These are phyloP conservation scores for Indicator indicator DNA, from an alignment of 2,113 vertebrate species.

Conservation along the genomic window DNA sequence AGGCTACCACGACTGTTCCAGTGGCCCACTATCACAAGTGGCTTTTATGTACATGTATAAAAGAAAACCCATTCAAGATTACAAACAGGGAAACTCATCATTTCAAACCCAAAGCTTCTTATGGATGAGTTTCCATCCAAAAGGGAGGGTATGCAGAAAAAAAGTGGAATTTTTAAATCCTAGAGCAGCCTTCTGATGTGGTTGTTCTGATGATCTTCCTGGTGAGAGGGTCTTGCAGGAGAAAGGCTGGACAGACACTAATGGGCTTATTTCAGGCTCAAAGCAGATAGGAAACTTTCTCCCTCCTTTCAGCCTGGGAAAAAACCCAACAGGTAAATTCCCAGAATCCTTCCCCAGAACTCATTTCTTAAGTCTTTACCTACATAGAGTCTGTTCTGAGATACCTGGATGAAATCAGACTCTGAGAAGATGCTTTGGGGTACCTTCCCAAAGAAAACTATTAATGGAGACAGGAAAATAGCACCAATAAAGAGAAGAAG, in stretches of 20 bases:
- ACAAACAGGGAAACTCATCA: background rate
- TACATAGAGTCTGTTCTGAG: background rate
- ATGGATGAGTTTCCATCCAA: background rate
- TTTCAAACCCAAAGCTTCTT: background rate
- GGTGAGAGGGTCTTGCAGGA: background rate
- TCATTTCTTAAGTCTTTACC: background rate
- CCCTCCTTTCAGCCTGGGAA: background rate
- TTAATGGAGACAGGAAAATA: background rate
- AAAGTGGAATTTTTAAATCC: background rate
- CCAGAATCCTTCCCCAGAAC: background rate
- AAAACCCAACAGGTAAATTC: background rate
- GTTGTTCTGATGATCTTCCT: background rate
- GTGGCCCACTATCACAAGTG: background rate
- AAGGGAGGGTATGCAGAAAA: background rate
- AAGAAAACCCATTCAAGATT: background rate
- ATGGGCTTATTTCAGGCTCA: background rate
- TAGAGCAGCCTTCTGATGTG: background rate
- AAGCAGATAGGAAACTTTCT: background rate
- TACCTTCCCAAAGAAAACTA: background rate
- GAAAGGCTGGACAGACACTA: background rate
- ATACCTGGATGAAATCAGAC: background rate
- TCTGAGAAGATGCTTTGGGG: background rate
- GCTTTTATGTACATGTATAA: accelerated
- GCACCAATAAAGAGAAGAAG: background rate
- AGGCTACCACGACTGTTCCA: background rate